Evolutionary conservation across 2,888 invertebrate species (phyloP).

Genomic region (Eumacrocentrus americanus): DNA sequence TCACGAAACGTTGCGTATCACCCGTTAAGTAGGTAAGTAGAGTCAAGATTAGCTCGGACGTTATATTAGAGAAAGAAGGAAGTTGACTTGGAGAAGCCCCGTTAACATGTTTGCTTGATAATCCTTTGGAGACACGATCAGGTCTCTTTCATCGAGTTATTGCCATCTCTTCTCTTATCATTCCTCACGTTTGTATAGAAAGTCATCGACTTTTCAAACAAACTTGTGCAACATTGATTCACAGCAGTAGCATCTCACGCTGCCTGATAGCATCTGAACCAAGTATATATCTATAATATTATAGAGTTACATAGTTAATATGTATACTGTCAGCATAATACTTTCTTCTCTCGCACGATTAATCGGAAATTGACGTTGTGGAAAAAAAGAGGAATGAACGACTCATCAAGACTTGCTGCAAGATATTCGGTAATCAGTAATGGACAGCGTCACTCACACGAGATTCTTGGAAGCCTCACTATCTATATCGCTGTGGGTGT

Average conservation of each 20-base stretch:
- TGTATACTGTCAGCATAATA: background rate
- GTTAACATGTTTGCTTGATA: slow-evolving; percentile 18
- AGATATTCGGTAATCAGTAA: slow-evolving; percentile 26
- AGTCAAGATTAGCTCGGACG: slow-evolving; percentile 44
- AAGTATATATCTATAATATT: background rate
- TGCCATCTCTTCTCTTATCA: background rate
- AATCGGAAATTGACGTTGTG: slow-evolving; percentile 5
- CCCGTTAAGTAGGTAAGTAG: slow-evolving; percentile 50
- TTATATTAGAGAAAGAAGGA: slow-evolving; percentile 39
- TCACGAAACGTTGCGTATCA: slow-evolving; percentile 42
- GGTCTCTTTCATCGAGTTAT: background rate
- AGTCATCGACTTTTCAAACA: background rate
- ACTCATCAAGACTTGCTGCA: too few relatives aligned
- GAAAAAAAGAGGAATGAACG: background rate
- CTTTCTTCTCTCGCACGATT: background rate
- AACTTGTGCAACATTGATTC: background rate
- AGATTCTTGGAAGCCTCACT: slow-evolving; percentile 20
- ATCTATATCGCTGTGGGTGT: background rate
- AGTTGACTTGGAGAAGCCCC: slow-evolving; percentile 26
- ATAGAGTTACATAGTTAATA: background rate
- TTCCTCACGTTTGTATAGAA: background rate
- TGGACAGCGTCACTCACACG: slow-evolving; percentile 16
- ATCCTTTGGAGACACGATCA: too few relatives aligned
- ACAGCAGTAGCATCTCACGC: too few relatives aligned
- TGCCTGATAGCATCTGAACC: too few relatives aligned